phyloP scores from a whole-genome alignment of 2,113 vertebrate species.

The Paramormyrops kingsleyae region DNA sequence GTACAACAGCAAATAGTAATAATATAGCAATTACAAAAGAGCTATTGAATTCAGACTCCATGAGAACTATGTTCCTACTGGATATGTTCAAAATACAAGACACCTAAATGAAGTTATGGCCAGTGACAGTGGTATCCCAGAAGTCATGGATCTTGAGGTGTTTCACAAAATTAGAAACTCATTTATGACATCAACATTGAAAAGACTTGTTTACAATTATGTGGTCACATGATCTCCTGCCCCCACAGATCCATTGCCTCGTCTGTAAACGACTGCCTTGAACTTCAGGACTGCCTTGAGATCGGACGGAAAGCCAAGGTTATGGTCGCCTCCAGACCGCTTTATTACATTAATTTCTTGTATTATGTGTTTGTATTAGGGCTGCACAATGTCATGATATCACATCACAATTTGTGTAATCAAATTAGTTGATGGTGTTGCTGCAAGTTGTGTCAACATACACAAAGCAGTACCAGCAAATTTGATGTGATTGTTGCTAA shows the following conservation, averaged over 20 bases:
- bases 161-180: background rate
- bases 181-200: background rate
- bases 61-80: background rate
- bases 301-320: constrained; percentile 72
- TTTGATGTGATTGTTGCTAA: background rate
- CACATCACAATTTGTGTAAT: background rate
- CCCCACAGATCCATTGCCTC: constrained; percentile 60
- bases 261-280: constrained; percentile 62
- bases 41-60: background rate
- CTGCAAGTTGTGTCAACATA: background rate
- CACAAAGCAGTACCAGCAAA: background rate
- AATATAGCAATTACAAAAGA: background rate
- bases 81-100: background rate
- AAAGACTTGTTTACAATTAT: background rate
- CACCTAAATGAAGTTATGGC: background rate
- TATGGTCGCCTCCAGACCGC: constrained; percentile 14
- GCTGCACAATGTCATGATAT: background rate
- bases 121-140: background rate
- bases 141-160: background rate
- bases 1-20: background rate
- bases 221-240: background rate
- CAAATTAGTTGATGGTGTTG: background rate
- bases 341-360: background rate
- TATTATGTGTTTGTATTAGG: background rate
- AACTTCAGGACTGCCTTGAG: constrained; percentile 81